Base-by-base conservation (phyloP, 2,797 vertebrate genomes). In the Falco naumanni region DNA sequence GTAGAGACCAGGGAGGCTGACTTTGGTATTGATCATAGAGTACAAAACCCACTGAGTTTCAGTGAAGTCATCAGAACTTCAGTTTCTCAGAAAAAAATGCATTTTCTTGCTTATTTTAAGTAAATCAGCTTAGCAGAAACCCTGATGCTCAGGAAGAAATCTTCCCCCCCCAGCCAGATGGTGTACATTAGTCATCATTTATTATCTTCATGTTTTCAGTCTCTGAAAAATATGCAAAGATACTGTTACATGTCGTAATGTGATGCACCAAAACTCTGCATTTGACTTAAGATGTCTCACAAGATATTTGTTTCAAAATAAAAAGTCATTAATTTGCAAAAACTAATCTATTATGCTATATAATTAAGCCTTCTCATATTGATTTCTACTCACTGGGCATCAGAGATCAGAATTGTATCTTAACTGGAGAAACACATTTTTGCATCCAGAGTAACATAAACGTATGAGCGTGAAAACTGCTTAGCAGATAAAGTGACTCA, bases 101-200 rank as follows among this genome's bases (percentile, higher is more conserved):
- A 37, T n/a, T 68, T 89, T 57, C 54, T 75, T 95, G 87, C 87
- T 87, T 96, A 74, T 95, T 95, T 93, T 53, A 89, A 85, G 81
- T 50, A 95, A 94, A 92, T 93, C 71, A 87, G 90, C 68, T 69
- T 91, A 88, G 54, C 50, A 88, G 66, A 93, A 97, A 93, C 39
- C 31, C 61, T 63, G 72, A 78, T 89, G 56, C 84, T 95, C 80
- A 70, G 59, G 64, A 96, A 90, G 60, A 91, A 89, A 59, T 84
- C 41, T 72, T 14, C 4, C 11, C 56, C 37, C 33, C 56, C 51
- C 6, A 79, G 90, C 84, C 96, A 97, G 96, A 97, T 96, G 95
- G 97, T 95, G 53, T 70, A 95, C 70, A 94, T 97, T 96, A 97
- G 93, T 97, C 97, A 97, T 88, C 87, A 96, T 95, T 97, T 97